Base-by-base conservation (phyloP, 1,140 invertebrate genomes). In the Luehdorfia chinensis region DNA sequence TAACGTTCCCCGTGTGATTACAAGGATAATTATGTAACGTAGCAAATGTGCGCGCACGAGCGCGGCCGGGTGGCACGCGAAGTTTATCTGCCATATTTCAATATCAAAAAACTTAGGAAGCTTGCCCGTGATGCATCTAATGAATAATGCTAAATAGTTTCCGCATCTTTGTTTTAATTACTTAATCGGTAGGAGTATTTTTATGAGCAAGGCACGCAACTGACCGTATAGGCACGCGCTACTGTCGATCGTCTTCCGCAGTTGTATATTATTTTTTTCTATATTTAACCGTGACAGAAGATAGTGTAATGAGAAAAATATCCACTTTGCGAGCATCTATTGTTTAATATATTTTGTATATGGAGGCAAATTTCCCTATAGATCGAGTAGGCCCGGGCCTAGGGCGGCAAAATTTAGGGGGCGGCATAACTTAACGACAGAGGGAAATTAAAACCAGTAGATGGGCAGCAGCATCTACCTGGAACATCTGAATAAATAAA, bases 31-130 rank as follows among this genome's bases (percentile, higher is more conserved):
- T n/a, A n/a, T 49, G 47, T 60, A 68, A 64, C 71, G 62, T 75
- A 70, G 60, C 69, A 70, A 73, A 60, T 63, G 48, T 39, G 44
- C 39, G 47, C 61, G 46, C 59, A 62, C 59, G 65, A 64, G 65
- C 69, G 71, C 47, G 49, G 43, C 57, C 46, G 33, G 12, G 33
- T 49, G 44, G 58, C 76, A 80, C 74, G 70, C 67, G 46, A 37
- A 34, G 54, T 32, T 55, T 55, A 53, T 55, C 58, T 34, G 9
- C 41, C 14, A 30, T 50, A 32, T 43, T 46, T 6, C 39, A 30
- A 25, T 27, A 37, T 36, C 64, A 61, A 84, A 80, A 81, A 83
- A 80, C 65, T 67, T 31, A 74, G 78, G 69, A 80, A 78, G 64
- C 58, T 51, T 13, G 34, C 56, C 60, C 66, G 54, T 64, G 70